Evolutionary conservation across 2,113 vertebrate genomes (phyloP), one percentile per base, ranked within the genome.

Genomic region (Reinhardtius hippoglossoides): DNA sequence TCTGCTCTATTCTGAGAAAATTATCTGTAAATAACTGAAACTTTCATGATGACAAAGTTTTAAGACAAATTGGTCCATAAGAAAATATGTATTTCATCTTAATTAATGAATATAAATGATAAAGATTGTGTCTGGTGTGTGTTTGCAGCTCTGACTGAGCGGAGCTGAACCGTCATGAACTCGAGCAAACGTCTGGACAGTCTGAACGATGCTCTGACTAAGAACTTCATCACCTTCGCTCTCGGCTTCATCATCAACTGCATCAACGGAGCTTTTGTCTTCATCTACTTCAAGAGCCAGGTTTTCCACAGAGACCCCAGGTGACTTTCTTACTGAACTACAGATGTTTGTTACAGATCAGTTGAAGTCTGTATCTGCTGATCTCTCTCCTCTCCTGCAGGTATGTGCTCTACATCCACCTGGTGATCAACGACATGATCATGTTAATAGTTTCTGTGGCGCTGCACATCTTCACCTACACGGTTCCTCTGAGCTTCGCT

Each of bases 361-460:
- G 4, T 15, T 15, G 27, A 27, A 27, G 24, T 27, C 27, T 27
- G 27, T 27, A 27, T 5, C 44, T 13, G 13, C 44, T 46, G 13
- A 46, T 46, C 31, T 37, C 14, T 2, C 18, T 56, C 16, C 3
- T 20, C 20, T 62, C 31, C 76, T 57, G n/a, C 76, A 84, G 91
- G 59, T 93, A 93, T 3, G 75, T 92, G 35, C 83, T 93, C n/a
- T 92, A 89, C 60, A 86, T 91, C 60, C 89, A 92, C 21, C 58
- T 93, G 68, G 91, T 93, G 23, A 78, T 92, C 48, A 92, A 86
- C 13, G 91, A 93, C 55, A 91, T 90, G 55, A 78, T 93, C 3
- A 61, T 90, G 89, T 57, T 93, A 44, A 79, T 57, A 0, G 0
- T 85, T 8, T 76, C 81, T 40, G 78, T 90, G 20, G 18, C 14